Evolutionary conservation across 2,888 invertebrate species (phyloP).

Genomic region (Tachina lurida): DNA sequence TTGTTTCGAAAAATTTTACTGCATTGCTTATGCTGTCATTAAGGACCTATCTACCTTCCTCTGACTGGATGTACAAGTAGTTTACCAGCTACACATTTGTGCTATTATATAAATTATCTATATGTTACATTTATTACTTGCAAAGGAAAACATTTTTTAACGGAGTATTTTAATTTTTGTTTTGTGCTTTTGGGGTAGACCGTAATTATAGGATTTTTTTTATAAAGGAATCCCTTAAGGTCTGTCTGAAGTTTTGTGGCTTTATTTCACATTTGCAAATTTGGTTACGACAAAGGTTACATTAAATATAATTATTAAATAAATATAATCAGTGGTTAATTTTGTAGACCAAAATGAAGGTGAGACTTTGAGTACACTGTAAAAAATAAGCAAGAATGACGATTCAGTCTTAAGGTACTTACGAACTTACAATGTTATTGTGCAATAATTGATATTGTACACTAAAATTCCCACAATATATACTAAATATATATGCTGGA

Average conservation of each 20-base stretch:
- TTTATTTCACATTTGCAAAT: neutral
- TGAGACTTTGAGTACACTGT: neutral
- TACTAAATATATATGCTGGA: too few relatives aligned
- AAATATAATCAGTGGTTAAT: neutral
- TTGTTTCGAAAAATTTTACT: neutral
- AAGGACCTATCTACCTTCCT: neutral
- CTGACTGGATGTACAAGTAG: neutral
- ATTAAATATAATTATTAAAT: neutral
- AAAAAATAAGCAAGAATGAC: too few relatives aligned
- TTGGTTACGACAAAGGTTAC: neutral
- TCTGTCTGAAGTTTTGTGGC: neutral
- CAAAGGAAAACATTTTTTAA: neutral
- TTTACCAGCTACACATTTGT: neutral
- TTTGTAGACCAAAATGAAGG: neutral
- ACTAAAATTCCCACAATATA: too few relatives aligned
- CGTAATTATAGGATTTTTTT: slow-evolving; percentile 13
- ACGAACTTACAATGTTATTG: too few relatives aligned
- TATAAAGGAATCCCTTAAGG: neutral
- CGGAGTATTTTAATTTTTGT: neutral
- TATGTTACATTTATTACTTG: slow-evolving; percentile 35
- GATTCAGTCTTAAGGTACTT: too few relatives aligned
- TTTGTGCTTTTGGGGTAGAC: neutral
- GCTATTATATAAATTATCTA: neutral
- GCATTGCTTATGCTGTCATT: neutral
- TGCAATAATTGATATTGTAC: too few relatives aligned